Conservation (phyloP, 2,888 invertebrate species). For the Dichetophora obliterata region DNA sequence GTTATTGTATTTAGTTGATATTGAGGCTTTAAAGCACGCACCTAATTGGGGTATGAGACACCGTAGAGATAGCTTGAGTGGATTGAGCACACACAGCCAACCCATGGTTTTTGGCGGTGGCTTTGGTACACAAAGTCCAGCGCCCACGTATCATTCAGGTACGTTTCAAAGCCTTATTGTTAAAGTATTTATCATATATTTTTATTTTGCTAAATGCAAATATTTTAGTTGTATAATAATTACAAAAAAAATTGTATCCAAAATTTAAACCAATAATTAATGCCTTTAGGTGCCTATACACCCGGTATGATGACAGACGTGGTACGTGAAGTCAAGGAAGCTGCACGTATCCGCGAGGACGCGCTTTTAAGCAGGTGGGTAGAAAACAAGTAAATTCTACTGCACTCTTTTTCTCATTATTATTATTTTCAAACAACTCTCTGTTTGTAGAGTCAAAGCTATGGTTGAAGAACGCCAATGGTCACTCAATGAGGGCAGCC, state of each 20-base stretch:
- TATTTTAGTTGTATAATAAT: not conserved
- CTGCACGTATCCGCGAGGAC: constrained; percentile 79
- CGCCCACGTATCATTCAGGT: constrained; percentile 71
- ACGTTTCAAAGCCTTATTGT: constrained; percentile 46
- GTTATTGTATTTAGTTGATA: constrained; percentile 70
- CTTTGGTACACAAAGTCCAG: constrained; percentile 70
- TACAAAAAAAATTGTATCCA: too few species aligned
- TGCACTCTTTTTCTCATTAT: not conserved
- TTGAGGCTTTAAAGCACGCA: constrained; percentile 75
- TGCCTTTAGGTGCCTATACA: constrained; percentile 72
- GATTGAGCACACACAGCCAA: constrained; percentile 71
- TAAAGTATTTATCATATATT: not conserved
- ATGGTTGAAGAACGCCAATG: constrained; percentile 70
- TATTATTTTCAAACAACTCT: not conserved
- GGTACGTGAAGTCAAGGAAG: constrained; percentile 81
- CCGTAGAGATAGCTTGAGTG: constrained; percentile 72
- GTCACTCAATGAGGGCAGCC: constrained; percentile 67
- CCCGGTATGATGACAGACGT: constrained; percentile 82
- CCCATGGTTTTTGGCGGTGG: constrained; percentile 68
- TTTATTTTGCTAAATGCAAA: too few species aligned
- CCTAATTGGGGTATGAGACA: constrained; percentile 72
- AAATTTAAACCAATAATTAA: too few species aligned
- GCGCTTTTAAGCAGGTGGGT: constrained; percentile 72
- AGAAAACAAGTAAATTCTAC: not conserved
- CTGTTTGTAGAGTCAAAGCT: constrained; percentile 63